Conservation (phyloP, 2,888 invertebrate species). For the Drosophila niveifrons region DNA sequence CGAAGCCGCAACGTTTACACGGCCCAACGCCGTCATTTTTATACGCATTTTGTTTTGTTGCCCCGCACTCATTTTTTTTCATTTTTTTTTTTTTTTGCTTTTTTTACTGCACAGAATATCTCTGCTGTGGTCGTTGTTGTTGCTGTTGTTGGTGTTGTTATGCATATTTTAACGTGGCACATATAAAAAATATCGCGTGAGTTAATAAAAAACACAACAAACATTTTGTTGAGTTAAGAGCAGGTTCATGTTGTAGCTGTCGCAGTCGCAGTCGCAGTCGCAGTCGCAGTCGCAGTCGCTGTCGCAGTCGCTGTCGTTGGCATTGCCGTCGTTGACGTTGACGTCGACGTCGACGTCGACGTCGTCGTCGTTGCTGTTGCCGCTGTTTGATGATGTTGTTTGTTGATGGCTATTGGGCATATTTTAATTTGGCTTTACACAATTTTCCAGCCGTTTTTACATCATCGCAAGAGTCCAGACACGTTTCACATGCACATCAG, state of each 20-base stretch:
- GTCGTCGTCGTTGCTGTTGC: not conserved
- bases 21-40: constrained; percentile 13
- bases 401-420: constrained; percentile 37
- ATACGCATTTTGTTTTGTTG: constrained; percentile 20
- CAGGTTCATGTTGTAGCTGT: not conserved
- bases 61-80: not conserved
- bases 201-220: constrained; percentile 49
- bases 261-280: constrained; percentile 2
- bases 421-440: constrained; percentile 55
- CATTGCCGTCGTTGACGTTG: too few species aligned
- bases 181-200: constrained; percentile 40
- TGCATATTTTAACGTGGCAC: constrained; percentile 39
- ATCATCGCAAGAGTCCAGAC: not conserved
- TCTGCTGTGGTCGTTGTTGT: not conserved
- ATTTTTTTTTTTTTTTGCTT: constrained; percentile 11
- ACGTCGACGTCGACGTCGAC: too few species aligned
- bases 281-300: not conserved
- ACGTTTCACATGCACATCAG: not conserved
- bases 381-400: not conserved
- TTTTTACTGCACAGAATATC: constrained; percentile 37
- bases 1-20: constrained; percentile 35
- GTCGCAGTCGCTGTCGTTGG: not conserved
- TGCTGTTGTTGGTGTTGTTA: constrained; percentile 30
- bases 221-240: constrained; percentile 27
- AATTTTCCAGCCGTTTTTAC: constrained; percentile 32